Base-by-base conservation (phyloP, 2,113 vertebrate species). In the Platysternon megacephalum region DNA sequence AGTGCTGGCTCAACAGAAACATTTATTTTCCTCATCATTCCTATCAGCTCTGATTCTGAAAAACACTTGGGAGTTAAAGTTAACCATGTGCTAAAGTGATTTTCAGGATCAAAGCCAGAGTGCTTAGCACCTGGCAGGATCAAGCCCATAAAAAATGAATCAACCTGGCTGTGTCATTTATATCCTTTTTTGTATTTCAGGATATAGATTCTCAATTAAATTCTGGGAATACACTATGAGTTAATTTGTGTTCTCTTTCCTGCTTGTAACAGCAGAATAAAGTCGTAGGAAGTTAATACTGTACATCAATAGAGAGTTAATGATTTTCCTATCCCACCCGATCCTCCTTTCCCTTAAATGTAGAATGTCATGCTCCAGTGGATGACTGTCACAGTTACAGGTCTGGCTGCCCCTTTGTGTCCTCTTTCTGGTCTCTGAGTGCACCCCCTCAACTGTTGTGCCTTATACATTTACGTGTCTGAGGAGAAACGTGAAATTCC, bases 31-130 rank as follows among this genome's bases (percentile, higher is more conserved):
- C 9, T 94, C 78, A 87, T 91, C 28, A 61, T 87, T 95, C 44
- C 48, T 91, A 65, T 95, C 80, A 82, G 79, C 52, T 94, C 78
- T 46, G 90, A 44, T 96, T 95, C 78, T 89, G 29, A 21, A 92
- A 72, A 93, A 86, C 79, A 48, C 48, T 65, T 82, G 61, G 76
- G 86, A 94, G 80, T 93, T 87, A 81, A 84, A 92, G 72, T 94
- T 89, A 89, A 97, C 80, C 8, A 1, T 61, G 51, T 91, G 76
- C 72, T 94, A 94, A 92, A 96, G 93, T 92, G 82, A 80, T 94
- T 93, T 91, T 79, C 79, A 94, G 95, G 94, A 80, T 8, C 61
- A 49, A 16, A 44, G 74, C 85, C 90, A 92, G 89, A 76, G 94
- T 94, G 61, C 81, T 93, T 29, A 91, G 42, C 86, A 91, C 79